Evolutionary conservation across 1,140 invertebrate genomes (phyloP).

Genomic region (Pectinophora gossypiella): DNA sequence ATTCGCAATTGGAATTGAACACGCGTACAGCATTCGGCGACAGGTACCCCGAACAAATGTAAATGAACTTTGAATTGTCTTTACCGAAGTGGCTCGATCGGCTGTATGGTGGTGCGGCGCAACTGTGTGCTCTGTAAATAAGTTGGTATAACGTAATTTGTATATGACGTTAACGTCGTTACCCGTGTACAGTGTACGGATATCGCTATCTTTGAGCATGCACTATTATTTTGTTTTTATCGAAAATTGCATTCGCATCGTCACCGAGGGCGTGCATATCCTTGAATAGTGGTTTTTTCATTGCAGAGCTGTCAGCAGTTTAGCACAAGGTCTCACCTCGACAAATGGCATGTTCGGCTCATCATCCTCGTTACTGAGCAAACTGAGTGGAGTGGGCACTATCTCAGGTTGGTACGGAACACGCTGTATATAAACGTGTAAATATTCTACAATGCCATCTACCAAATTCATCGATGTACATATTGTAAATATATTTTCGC

Average conservation of each 20-base stretch:
- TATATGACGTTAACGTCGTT: constrained; percentile 26
- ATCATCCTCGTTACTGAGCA: constrained; percentile 87
- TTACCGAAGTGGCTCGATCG: neutral
- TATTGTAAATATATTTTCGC: constrained; percentile 8
- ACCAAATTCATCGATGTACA: constrained; percentile 3
- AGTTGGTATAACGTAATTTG: constrained; percentile 35
- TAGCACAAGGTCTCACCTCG: constrained; percentile 81
- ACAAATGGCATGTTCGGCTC: constrained; percentile 88
- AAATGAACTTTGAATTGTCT: constrained; percentile 1
- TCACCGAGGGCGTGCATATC: constrained; percentile 16
- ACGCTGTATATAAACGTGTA: neutral
- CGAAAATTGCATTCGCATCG: neutral
- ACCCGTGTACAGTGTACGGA: constrained; percentile 41
- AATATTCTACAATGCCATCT: neutral
- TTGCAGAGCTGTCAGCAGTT: constrained; percentile 76
- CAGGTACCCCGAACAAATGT: too few species aligned
- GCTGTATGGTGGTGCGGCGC: neutral
- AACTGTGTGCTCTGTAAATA: constrained; percentile 44
- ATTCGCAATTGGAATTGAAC: too few species aligned
- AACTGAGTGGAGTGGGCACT: constrained; percentile 75
- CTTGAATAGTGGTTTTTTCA: constrained; percentile 35
- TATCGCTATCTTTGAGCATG: constrained; percentile 18
- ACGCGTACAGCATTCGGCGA: too few species aligned
- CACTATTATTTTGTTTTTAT: too few species aligned
- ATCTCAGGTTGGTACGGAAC: constrained; percentile 63